A percentile compares a stretch with the other conserved stretches of the same genome.
Conservation (phyloP, 2,888 invertebrate genomes). For the Phaedon cochleariae region DNA sequence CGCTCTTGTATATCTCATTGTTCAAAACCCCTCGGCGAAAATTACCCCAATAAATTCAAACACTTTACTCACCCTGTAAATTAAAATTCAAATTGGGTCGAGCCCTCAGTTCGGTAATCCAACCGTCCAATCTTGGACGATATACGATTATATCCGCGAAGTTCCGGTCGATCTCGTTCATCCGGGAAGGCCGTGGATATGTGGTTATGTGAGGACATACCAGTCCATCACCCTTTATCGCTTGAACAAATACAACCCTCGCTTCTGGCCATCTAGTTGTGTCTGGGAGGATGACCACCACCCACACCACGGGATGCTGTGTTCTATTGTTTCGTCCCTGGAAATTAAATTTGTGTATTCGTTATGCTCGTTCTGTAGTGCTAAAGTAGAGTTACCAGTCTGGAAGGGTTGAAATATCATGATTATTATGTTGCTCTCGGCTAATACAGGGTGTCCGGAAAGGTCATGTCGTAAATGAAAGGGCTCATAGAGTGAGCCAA, state of each 20-base stretch:
- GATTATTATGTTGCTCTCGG: not conserved
- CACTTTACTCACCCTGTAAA: slow-evolving; percentile 61
- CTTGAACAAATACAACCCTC: slow-evolving; percentile 62
- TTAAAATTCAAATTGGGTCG: slow-evolving; percentile 63
- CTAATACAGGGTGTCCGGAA: too few relatives aligned
- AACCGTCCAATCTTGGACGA: slow-evolving; percentile 63
- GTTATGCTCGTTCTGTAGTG: not conserved
- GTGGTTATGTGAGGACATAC: slow-evolving; percentile 64
- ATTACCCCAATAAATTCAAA: slow-evolving; percentile 55
- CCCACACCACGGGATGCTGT: not conserved
- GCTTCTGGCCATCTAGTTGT: slow-evolving; percentile 56
- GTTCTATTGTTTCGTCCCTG: slow-evolving; percentile 36
- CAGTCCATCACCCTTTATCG: slow-evolving; percentile 64
- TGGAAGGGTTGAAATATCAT: not conserved
- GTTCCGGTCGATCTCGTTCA: slow-evolving; percentile 61
- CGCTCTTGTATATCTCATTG: slow-evolving; percentile 39
- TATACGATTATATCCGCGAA: slow-evolving; percentile 61
- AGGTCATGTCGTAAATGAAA: too few relatives aligned
- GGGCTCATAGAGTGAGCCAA: too few relatives aligned
- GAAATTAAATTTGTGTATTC: slow-evolving; percentile 31
- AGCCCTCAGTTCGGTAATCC: slow-evolving; percentile 55
- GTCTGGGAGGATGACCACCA: slow-evolving; percentile 45
- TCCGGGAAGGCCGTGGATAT: slow-evolving; percentile 52
- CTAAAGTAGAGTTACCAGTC: not conserved
- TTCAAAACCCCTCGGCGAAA: slow-evolving; percentile 45